Percentiles rank a stretch among this genome's conserved stretches.
Conservation (phyloP, 1,140 invertebrate genomes). For the Neodiprion virginianus region DNA sequence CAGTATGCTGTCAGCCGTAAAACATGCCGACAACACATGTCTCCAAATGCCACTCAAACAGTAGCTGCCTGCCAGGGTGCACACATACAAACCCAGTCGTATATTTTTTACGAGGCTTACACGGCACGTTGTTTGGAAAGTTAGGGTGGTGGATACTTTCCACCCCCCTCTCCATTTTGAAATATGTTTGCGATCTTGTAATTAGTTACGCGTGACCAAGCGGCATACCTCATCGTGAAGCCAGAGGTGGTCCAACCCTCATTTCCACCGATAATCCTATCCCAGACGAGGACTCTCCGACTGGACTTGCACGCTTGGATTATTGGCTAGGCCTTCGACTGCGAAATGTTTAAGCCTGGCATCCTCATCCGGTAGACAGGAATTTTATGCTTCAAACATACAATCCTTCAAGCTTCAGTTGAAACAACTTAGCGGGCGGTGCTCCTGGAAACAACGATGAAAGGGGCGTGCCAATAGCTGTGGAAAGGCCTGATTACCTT, state of each 20-base stretch:
- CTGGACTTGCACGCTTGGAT: too few relatives aligned
- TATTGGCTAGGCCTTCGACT: too few relatives aligned
- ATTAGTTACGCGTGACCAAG: not conserved
- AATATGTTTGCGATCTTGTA: conserved; percentile 1
- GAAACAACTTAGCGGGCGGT: too few relatives aligned
- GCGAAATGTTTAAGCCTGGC: too few relatives aligned
- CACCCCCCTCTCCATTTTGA: not conserved
- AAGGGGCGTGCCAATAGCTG: not conserved
- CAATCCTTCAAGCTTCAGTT: too few relatives aligned
- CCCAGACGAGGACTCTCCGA: too few relatives aligned
- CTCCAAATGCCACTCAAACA: conserved; percentile 13
- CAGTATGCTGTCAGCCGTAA: conserved; percentile 21
- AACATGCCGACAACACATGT: conserved; percentile 33
- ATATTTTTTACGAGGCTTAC: conserved; percentile 10
- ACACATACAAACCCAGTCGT: too few relatives aligned
- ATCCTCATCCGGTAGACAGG: too few relatives aligned
- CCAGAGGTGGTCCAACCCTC: not conserved
- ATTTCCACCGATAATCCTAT: not conserved
- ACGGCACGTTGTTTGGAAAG: not conserved
- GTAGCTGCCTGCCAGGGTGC: not conserved
- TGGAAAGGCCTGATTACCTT: not conserved
- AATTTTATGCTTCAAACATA: too few relatives aligned
- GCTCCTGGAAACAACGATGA: too few relatives aligned
- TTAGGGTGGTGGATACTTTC: not conserved
- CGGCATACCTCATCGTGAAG: not conserved